Base-by-base conservation (phyloP, 2,113 vertebrate genomes). In the Centropus unirufus region DNA sequence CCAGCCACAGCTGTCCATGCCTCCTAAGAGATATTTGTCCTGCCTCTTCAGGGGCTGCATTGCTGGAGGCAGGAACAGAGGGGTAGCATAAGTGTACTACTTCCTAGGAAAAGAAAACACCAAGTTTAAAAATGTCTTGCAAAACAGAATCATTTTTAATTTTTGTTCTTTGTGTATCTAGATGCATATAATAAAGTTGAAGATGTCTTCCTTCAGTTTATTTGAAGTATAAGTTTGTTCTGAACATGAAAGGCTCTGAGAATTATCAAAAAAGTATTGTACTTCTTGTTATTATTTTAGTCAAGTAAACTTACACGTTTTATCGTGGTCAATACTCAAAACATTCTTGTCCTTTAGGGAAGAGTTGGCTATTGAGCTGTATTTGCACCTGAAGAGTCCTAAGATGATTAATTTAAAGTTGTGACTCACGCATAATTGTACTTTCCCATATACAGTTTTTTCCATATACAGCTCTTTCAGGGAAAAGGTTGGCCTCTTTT, bases 51-150 rank as follows among this genome's bases (percentile, higher is more conserved):
- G 12, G 10, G 14, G 7, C 7, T 54, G 19, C 5, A 2, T 4
- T 3, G 2, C 12, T 4, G 2, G 9, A 3, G 9, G 17, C 5
- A 8, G 22, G 1, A 4, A 5, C 14, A 6, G 4, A 3, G 1
- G n/a, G 4, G 18, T 17, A 66, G 6, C 4, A 72, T n/a, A 78
- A 75, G 3, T 2, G 2, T 29, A 13, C 11, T 76, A 17, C 3
- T 61, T 92, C 40, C 9, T 59, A 62, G 27, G 12, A 58, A 61
- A 85, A 63, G 8, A 14, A 0, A 1, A 8, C 3, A 67, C 47
- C 21, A 55, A 5, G 22, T 47, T 21, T 5, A 36, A 59, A 62
- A 67, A 74, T 1, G 0, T 3, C 4, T 34, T 74, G 24, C 42
- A 61, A 58, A 58, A 62, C 8, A 4, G 18, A 75, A 39, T 5